These are phyloP conservation scores for Hanleya hanleyi DNA, from an alignment of 2,888 invertebrate species.

Conservation along the genomic window DNA sequence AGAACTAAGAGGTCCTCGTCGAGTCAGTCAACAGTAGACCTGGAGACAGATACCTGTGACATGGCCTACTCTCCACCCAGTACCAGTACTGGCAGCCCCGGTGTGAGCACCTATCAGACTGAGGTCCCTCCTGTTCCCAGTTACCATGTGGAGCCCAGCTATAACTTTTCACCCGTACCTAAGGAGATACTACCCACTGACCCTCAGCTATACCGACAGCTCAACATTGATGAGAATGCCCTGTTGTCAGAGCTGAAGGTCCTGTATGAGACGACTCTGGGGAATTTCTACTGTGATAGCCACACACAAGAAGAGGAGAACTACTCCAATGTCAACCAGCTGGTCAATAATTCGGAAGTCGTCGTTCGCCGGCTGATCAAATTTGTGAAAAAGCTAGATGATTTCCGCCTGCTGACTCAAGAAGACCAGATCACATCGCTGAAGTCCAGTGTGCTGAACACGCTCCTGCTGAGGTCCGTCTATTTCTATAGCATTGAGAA, in stretches of 20 bases:
- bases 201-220: slow-evolving; percentile 42
- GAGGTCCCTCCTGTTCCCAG: neutral
- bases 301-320: slow-evolving; percentile 34
- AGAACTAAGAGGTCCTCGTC: slow-evolving; percentile 56
- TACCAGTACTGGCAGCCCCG: slow-evolving; percentile 13
- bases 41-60: neutral
- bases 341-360: slow-evolving; percentile 81
- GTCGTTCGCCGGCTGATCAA: slow-evolving; percentile 86
- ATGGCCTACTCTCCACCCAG: slow-evolving; percentile 16
- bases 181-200: slow-evolving; percentile 42
- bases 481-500: slow-evolving; percentile 92
- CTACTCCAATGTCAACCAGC: slow-evolving; percentile 77
- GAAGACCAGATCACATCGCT: slow-evolving; percentile 92
- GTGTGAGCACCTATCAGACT: neutral
- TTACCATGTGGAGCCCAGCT: neutral
- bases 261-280: slow-evolving; percentile 57
- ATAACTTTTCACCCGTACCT: slow-evolving; percentile 30
- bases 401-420: slow-evolving; percentile 94
- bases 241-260: slow-evolving; percentile 47
- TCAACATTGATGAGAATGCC: slow-evolving; percentile 43
- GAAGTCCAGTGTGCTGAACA: slow-evolving; percentile 79
- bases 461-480: slow-evolving; percentile 90
- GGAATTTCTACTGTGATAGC: slow-evolving; percentile 39
- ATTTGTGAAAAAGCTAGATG: slow-evolving; percentile 79
- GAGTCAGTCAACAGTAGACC: neutral